phyloP scores from a whole-genome alignment of 2,113 vertebrate genomes.

The Zapornia atra region DNA sequence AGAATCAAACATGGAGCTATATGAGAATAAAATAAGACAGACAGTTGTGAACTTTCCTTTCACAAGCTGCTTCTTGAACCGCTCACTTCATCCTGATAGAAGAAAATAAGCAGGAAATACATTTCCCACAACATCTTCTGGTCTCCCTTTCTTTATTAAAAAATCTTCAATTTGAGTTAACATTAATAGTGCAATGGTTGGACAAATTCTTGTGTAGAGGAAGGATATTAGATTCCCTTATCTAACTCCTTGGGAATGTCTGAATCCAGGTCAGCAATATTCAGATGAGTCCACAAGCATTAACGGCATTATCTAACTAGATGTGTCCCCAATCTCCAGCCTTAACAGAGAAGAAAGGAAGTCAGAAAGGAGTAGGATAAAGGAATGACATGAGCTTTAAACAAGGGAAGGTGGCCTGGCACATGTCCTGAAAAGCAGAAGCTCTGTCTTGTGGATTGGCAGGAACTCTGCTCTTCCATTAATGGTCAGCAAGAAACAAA shows the following conservation, averaged over 20 bases:
- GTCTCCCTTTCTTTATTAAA: not conserved
- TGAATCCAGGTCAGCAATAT: not conserved
- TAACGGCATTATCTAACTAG: not conserved
- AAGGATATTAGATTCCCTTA: not conserved
- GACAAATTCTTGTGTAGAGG: not conserved
- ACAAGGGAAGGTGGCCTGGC: not conserved
- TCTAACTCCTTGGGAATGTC: not conserved
- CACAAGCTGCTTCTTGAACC: not conserved
- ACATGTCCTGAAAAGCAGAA: not conserved
- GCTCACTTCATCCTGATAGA: not conserved
- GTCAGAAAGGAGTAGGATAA: not conserved
- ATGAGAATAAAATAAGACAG: not conserved
- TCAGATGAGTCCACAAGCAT: not conserved
- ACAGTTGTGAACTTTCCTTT: not conserved
- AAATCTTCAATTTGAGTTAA: not conserved
- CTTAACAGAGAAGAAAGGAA: not conserved
- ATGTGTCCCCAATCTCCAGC: not conserved
- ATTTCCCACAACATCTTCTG: not conserved
- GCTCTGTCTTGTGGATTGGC: not conserved
- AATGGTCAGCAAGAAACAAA: rapidly evolving
- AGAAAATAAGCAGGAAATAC: not conserved
- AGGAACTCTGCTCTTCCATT: not conserved
- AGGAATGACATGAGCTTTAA: not conserved
- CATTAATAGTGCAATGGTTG: not conserved
- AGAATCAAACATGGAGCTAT: not conserved